Percentiles rank a stretch among this genome's conserved stretches.
These are phyloP conservation scores for Nephrocerus scutellatus DNA, from an alignment of 2,888 invertebrate genomes.

Conservation along the genomic window DNA sequence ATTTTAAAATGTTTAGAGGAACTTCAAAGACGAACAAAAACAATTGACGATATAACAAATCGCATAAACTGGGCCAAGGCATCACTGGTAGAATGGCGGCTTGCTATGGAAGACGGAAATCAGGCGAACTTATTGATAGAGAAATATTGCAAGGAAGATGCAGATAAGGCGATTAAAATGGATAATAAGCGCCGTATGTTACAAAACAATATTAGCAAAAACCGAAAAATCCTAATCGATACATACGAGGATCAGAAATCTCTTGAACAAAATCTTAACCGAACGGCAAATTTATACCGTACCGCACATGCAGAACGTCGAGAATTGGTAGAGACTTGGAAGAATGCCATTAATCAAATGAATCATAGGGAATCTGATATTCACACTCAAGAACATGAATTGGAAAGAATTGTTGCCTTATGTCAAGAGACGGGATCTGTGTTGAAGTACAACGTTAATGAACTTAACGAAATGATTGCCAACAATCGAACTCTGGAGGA, in stretches of 20 bases:
- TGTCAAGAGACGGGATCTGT: slow-evolving; percentile 41
- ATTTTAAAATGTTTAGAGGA: slow-evolving; percentile 39
- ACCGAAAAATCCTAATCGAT: slow-evolving; percentile 47
- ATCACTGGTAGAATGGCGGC: slow-evolving; percentile 64
- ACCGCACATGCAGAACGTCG: slow-evolving; percentile 60
- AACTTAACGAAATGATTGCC: slow-evolving; percentile 49
- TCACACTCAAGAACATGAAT: slow-evolving; percentile 49
- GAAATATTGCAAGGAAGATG: slow-evolving; percentile 64
- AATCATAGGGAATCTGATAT: slow-evolving; percentile 64
- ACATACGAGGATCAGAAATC: slow-evolving; percentile 51
- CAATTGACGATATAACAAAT: slow-evolving; percentile 58
- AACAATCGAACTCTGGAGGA: slow-evolving; percentile 51
- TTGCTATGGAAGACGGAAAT: slow-evolving; percentile 60
- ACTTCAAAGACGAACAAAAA: slow-evolving; percentile 52
- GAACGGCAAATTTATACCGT: slow-evolving; percentile 49
- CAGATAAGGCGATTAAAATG: slow-evolving; percentile 57
- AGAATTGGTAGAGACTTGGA: slow-evolving; percentile 66
- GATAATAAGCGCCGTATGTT: slow-evolving; percentile 53
- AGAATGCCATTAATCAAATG: slow-evolving; percentile 61
- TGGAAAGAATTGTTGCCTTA: slow-evolving; percentile 28
- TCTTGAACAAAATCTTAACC: slow-evolving; percentile 52
- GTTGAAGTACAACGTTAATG: slow-evolving; percentile 49
- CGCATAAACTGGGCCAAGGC: slow-evolving; percentile 58
- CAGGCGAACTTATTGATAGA: slow-evolving; percentile 65
- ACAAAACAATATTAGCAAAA: slow-evolving; percentile 50